Evolutionary conservation across 1,140 invertebrate genomes (phyloP).

Genomic region (Asobara japonica): DNA sequence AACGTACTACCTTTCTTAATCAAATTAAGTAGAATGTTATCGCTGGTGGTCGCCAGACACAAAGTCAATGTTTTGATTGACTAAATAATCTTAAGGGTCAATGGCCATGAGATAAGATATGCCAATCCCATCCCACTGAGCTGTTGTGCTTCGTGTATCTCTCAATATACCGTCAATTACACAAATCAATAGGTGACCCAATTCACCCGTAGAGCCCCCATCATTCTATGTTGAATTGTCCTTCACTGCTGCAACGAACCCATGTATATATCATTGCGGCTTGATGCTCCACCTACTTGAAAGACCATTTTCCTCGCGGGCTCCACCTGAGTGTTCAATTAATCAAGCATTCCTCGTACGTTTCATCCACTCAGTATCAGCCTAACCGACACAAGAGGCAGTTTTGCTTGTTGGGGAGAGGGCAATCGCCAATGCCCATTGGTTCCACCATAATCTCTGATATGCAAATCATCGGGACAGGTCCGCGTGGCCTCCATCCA

Average conservation of each 20-base stretch:
- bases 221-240: conserved; percentile 13
- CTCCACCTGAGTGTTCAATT: conserved; percentile 22
- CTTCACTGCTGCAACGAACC: conserved; percentile 18
- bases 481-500: background rate
- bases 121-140: background rate
- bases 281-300: conserved; percentile 26
- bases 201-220: background rate
- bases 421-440: background rate
- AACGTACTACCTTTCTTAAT: background rate
- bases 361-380: background rate
- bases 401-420: background rate
- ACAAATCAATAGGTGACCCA: conserved; percentile 20
- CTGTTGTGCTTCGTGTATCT: background rate
- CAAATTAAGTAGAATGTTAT: background rate
- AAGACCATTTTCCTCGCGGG: conserved; percentile 4
- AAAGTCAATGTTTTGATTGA: background rate
- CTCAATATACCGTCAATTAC: background rate
- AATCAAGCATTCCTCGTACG: conserved; percentile 12
- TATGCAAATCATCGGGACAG: background rate
- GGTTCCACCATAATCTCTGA: background rate
- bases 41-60: background rate
- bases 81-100: conserved; percentile 14
- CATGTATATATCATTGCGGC: background rate
- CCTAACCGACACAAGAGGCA: background rate
- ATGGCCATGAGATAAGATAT: conserved; percentile 12